phyloP scores from a whole-genome alignment of 1,140 invertebrate species.

The Drosophila yakuba region DNA sequence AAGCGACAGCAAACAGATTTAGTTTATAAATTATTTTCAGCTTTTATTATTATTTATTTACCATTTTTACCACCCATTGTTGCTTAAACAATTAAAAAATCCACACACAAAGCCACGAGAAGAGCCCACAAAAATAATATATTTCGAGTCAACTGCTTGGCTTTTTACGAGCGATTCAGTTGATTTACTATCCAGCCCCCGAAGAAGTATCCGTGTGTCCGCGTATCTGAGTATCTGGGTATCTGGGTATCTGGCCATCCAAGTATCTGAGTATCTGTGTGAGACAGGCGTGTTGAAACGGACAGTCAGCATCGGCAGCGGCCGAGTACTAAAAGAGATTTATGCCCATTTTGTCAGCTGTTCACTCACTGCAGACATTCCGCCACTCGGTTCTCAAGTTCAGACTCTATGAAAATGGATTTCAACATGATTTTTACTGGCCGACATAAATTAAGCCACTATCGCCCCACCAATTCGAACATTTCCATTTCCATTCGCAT shows the following conservation, averaged over 20 bases:
- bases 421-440: slow-evolving; percentile 70
- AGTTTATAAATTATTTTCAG: slow-evolving; percentile 70
- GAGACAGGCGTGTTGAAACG: slow-evolving; percentile 78
- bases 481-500: slow-evolving; percentile 18
- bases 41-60: slow-evolving; percentile 80
- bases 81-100: slow-evolving; percentile 80
- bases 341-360: slow-evolving; percentile 79
- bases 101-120: slow-evolving; percentile 37
- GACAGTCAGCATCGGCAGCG: slow-evolving; percentile 72
- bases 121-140: slow-evolving; percentile 47
- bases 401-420: slow-evolving; percentile 60
- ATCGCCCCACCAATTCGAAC: slow-evolving; percentile 2
- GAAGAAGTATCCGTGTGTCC: slow-evolving; percentile 33
- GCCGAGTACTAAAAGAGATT: slow-evolving; percentile 78
- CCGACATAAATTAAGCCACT: slow-evolving; percentile 61
- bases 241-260: slow-evolving; percentile 14
- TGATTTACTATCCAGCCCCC: slow-evolving; percentile 78
- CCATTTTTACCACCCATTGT: slow-evolving; percentile 82
- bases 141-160: slow-evolving; percentile 64
- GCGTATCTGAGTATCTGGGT: slow-evolving; percentile 10
- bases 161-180: slow-evolving; percentile 78
- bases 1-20: slow-evolving; percentile 41
- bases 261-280: slow-evolving; percentile 40
- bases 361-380: slow-evolving; percentile 48
- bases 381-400: slow-evolving; percentile 41